These are phyloP conservation scores for Dicrostonyx torquatus DNA, from an alignment of 2,797 vertebrate species.

Conservation along the genomic window DNA sequence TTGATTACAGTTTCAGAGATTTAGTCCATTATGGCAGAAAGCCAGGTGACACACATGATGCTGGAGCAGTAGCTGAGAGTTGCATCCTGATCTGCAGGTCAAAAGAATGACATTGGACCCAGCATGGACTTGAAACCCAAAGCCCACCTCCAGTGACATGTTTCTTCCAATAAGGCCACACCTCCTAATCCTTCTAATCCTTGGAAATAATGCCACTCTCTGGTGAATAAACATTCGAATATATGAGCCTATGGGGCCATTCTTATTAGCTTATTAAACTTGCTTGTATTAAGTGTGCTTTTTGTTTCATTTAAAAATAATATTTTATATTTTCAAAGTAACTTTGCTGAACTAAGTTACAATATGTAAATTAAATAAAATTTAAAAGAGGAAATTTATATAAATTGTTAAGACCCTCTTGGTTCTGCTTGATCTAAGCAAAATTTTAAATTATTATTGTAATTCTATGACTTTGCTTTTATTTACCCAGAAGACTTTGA, in stretches of 20 bases:
- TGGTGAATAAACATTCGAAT: not conserved
- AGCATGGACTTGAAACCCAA: not conserved
- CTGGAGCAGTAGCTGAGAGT: not conserved
- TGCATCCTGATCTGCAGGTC: not conserved
- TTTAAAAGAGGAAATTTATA: not conserved
- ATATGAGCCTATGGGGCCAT: not conserved
- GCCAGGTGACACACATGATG: not conserved
- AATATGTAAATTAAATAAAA: constrained; percentile 47
- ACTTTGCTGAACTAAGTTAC: constrained; percentile 9
- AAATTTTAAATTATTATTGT: constrained; percentile 38
- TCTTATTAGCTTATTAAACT: constrained; percentile 34
- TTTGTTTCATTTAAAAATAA: constrained; percentile 39
- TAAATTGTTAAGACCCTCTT: constrained; percentile 12
- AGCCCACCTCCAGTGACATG: not conserved
- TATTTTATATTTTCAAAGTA: constrained; percentile 61
- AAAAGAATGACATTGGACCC: too few relatives aligned
- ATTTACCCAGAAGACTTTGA: constrained; percentile 7
- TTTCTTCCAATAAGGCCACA: not conserved
- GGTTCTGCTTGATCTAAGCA: not conserved
- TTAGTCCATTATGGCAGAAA: not conserved
- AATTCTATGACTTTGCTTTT: constrained; percentile 46
- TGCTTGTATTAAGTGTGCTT: constrained; percentile 26
- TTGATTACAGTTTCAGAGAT: not conserved
- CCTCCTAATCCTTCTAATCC: not conserved
- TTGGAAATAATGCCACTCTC: not conserved